These are phyloP conservation scores for Branchellion lobata DNA, from an alignment of 2,888 invertebrate species.

Conservation along the genomic window DNA sequence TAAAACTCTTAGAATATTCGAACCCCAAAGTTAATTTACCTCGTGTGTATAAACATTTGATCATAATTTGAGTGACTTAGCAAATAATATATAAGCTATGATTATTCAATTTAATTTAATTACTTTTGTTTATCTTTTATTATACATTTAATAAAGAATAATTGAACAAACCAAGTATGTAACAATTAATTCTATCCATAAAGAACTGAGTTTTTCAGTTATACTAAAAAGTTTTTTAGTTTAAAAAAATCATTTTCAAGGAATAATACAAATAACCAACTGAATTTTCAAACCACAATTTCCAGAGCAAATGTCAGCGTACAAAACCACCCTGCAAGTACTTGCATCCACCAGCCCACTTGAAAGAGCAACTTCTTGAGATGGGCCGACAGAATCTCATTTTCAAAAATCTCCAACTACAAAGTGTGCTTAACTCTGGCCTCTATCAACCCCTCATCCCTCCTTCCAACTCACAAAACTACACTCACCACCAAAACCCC, in stretches of 20 bases:
- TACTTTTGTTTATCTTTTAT: not conserved
- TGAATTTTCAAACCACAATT: not conserved
- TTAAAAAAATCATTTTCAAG: not conserved
- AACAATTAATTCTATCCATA: too few species aligned
- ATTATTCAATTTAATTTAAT: too few species aligned
- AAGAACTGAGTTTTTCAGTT: too few species aligned
- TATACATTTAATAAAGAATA: too few species aligned
- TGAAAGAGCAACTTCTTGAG: conserved; percentile 43
- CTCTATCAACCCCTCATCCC: conserved; percentile 40
- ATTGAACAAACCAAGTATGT: too few species aligned
- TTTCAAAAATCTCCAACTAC: conserved; percentile 43
- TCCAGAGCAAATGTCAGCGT: conserved; percentile 44
- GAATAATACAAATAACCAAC: not conserved
- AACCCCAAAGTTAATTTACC: too few species aligned
- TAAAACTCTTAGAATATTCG: not conserved
- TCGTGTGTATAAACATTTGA: too few species aligned
- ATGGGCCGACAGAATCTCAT: conserved; percentile 44
- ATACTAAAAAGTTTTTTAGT: not conserved
- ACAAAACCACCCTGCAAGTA: conserved; percentile 45
- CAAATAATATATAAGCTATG: too few species aligned
- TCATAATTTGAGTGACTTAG: too few species aligned
- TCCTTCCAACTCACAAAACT: conserved; percentile 24
- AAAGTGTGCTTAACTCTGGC: conserved; percentile 42
- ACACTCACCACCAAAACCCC: not conserved
- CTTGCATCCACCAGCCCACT: conserved; percentile 43